Conservation (phyloP, 2,113 vertebrate genomes). For the Charadrius vociferus region DNA sequence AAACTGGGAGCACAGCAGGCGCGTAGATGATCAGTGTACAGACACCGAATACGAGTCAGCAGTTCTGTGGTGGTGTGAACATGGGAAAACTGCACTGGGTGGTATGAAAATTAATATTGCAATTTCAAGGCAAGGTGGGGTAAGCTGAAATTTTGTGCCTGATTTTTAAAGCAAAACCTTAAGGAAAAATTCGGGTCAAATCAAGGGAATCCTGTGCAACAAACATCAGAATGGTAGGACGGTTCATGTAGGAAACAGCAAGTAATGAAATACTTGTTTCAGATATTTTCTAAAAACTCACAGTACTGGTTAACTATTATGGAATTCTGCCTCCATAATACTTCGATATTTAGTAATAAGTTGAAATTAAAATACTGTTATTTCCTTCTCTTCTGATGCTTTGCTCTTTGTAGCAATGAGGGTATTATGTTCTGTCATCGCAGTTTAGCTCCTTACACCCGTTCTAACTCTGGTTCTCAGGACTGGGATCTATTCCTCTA, state of each 20-base stretch:
- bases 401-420: neutral
- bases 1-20: neutral
- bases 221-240: neutral
- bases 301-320: neutral
- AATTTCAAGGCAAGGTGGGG: neutral
- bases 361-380: neutral
- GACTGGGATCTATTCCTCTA: neutral
- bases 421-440: neutral
- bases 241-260: neutral
- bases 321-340: neutral
- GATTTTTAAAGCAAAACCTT: neutral
- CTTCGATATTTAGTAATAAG: neutral
- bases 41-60: accelerated
- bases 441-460: neutral
- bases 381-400: neutral
- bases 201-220: neutral
- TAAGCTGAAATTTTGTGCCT: neutral
- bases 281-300: neutral
- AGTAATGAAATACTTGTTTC: neutral
- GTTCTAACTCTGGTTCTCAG: neutral
- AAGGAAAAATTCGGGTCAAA: neutral
- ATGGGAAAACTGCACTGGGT: too few relatives aligned
- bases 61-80: neutral
- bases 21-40: neutral
- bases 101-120: neutral